These are phyloP conservation scores for Salvelinus namaycush DNA, from an alignment of 2,113 vertebrate species.

Conservation along the genomic window DNA sequence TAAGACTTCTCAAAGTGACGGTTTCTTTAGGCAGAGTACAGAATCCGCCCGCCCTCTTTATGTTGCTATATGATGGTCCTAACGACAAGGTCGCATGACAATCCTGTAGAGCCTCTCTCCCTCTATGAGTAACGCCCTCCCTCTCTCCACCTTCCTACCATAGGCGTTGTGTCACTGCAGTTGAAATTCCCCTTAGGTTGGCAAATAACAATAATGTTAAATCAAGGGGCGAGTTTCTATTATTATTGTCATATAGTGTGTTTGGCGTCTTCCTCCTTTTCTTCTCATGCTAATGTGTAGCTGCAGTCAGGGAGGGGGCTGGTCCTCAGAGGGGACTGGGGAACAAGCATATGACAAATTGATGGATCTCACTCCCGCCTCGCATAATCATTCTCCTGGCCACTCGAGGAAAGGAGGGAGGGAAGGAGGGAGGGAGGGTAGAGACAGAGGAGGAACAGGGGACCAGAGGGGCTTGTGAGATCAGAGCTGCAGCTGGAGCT, in stretches of 20 bases:
- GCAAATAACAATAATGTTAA: slow-evolving; percentile 41
- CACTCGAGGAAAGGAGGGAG: slow-evolving; percentile 48
- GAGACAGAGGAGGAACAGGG: not conserved
- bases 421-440: not conserved
- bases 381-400: slow-evolving; percentile 68
- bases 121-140: not conserved
- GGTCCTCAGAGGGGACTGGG: slow-evolving; percentile 41
- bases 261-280: slow-evolving; percentile 1
- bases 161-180: not conserved
- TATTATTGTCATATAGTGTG: slow-evolving; percentile 42
- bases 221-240: slow-evolving; percentile 53
- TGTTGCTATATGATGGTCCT: slow-evolving; percentile 52
- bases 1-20: slow-evolving; percentile 20
- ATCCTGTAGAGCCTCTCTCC: slow-evolving; percentile 6
- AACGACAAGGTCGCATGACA: slow-evolving; percentile 57
- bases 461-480: slow-evolving; percentile 18
- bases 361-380: slow-evolving; percentile 68
- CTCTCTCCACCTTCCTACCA: not conserved
- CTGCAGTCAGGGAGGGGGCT: not conserved
- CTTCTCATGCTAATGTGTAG: slow-evolving; percentile 4
- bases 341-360: slow-evolving; percentile 65
- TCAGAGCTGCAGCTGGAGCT: slow-evolving; percentile 52
- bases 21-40: slow-evolving; percentile 44
- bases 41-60: slow-evolving; percentile 54
- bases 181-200: slow-evolving; percentile 14